Percentiles rank a stretch among this genome's conserved stretches.
Conservation (phyloP, 2,113 vertebrate species). For the Pseudorhombus dupliciocellatus region DNA sequence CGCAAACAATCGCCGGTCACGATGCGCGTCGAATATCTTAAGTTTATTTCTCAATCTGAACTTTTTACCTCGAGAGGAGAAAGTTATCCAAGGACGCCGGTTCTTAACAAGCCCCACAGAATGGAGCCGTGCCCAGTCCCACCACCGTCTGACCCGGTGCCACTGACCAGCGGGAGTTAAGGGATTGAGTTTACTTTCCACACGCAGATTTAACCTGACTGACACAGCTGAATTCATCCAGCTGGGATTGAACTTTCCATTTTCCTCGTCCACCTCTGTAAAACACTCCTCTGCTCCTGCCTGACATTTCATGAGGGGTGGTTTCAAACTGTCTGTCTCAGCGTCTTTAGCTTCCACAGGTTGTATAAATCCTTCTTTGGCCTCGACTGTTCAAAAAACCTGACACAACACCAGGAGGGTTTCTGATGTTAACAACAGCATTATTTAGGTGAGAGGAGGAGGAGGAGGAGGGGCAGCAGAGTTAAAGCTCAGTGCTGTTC, state of each 20-base stretch:
- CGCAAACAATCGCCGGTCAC: background rate
- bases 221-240: background rate
- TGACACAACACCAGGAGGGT: too few relatives aligned
- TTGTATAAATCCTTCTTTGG: too few relatives aligned
- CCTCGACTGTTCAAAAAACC: too few relatives aligned
- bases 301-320: background rate
- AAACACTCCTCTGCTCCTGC: too few relatives aligned
- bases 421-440: too few relatives aligned
- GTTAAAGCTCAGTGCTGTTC: too few relatives aligned
- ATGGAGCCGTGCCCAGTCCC: background rate
- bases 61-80: background rate
- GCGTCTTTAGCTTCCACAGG: background rate
- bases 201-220: background rate
- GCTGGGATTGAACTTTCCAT: background rate
- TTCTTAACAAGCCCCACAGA: background rate
- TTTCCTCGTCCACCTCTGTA: background rate
- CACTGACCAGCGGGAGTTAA: background rate
- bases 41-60: conserved; percentile 9
- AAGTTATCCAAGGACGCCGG: background rate
- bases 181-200: background rate
- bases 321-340: background rate
- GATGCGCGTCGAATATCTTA: background rate
- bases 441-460: too few relatives aligned
- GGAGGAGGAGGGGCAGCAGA: too few relatives aligned
- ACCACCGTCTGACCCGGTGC: background rate